These are phyloP conservation scores for Acarapis woodi DNA, from an alignment of 1,140 invertebrate genomes.

Conservation along the genomic window DNA sequence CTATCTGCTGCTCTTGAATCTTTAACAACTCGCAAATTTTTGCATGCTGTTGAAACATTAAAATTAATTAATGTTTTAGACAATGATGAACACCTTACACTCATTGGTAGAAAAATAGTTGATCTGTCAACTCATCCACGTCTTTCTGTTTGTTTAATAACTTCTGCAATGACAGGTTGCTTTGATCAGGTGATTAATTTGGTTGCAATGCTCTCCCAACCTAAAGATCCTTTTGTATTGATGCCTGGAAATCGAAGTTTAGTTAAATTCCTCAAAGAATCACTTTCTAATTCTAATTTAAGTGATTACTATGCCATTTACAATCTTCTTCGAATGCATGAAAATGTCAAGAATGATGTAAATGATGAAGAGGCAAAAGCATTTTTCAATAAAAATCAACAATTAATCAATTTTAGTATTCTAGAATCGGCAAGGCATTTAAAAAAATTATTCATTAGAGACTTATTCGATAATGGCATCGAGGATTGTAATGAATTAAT, in stretches of 20 bases:
- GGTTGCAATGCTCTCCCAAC: not conserved
- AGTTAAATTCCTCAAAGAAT: conserved; percentile 20
- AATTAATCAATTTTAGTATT: too few relatives aligned
- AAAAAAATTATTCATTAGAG: too few relatives aligned
- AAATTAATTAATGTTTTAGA: conserved; percentile 24
- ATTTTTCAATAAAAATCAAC: conserved; percentile 3
- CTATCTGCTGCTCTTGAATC: too few relatives aligned
- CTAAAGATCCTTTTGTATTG: conserved; percentile 14
- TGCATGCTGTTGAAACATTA: conserved; percentile 24
- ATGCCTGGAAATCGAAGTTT: conserved; percentile 14
- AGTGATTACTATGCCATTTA: conserved; percentile 23
- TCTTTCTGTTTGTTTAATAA: conserved; percentile 24
- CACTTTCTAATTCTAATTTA: conserved; percentile 19
- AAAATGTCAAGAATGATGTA: too few relatives aligned
- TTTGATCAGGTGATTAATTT: conserved; percentile 1
- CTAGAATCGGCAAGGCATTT: too few relatives aligned
- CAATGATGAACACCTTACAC: conserved; percentile 24
- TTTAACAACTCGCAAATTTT: too few relatives aligned
- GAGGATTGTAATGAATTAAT: too few relatives aligned
- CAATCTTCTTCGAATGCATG: conserved; percentile 21
- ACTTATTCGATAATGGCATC: too few relatives aligned
- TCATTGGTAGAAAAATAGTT: conserved; percentile 23
- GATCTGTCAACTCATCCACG: conserved; percentile 24
- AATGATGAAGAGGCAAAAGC: not conserved
- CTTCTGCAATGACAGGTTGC: conserved; percentile 20